Evolutionary conservation across 1,140 invertebrate genomes (phyloP).

Genomic region (Triops cancriformis): DNA sequence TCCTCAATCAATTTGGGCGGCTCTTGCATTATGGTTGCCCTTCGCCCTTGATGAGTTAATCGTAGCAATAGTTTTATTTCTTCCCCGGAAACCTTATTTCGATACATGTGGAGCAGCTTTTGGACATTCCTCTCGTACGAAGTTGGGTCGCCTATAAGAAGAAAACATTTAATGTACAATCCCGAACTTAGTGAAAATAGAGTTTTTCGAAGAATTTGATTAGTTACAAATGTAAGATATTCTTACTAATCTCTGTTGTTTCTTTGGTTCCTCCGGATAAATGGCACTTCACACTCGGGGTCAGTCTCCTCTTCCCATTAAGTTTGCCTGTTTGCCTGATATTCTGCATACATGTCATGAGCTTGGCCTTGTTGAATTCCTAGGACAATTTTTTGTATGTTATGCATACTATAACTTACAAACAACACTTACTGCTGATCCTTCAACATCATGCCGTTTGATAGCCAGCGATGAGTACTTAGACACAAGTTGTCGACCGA

Average conservation of each 20-base stretch:
- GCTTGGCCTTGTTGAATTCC: neutral
- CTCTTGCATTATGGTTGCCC: neutral
- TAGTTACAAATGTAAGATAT: neutral
- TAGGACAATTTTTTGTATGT: neutral
- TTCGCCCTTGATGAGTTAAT: neutral
- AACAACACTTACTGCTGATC: neutral
- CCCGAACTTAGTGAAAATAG: neutral
- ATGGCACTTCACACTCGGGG: neutral
- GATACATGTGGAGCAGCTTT: neutral
- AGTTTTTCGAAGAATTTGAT: neutral
- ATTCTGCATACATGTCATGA: neutral
- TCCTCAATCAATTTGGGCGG: neutral
- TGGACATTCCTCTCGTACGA: neutral
- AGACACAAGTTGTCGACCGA: neutral
- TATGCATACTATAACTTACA: neutral
- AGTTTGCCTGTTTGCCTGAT: neutral
- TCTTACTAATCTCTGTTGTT: neutral
- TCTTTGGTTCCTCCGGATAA: neutral
- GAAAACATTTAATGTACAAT: neutral
- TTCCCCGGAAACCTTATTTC: neutral
- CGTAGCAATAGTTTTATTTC: neutral
- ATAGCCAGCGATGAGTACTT: neutral
- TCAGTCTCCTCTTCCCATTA: neutral
- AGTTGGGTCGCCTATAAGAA: neutral
- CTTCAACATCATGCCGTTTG: neutral